Evolutionary conservation across 2,888 invertebrate genomes (phyloP).

Genomic region (Parapristionchus giblindavisi): DNA sequence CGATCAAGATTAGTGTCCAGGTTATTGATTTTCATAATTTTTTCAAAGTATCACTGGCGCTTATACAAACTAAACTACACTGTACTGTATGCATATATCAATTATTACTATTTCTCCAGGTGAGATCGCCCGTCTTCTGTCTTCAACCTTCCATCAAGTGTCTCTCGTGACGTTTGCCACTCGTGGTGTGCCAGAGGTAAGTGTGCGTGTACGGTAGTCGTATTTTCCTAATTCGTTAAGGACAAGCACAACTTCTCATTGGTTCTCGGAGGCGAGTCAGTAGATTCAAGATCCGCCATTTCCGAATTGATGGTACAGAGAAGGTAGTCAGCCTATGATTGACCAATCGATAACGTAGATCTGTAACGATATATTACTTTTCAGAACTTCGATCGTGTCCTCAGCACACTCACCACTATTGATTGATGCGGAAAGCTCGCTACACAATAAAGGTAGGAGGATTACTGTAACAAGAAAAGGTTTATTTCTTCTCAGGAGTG

Average conservation of each 20-base stretch:
- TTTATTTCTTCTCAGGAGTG: not conserved
- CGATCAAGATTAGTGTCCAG: not conserved
- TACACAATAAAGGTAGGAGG: not conserved
- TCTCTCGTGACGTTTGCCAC: slow-evolving; percentile 25
- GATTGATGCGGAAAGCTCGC: slow-evolving; percentile 20
- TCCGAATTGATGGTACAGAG: slow-evolving; percentile 22
- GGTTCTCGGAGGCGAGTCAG: slow-evolving; percentile 43
- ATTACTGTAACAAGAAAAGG: too few species aligned
- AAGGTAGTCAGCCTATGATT: too few species aligned
- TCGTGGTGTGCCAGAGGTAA: slow-evolving; percentile 25
- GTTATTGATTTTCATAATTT: not conserved
- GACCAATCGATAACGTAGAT: not conserved
- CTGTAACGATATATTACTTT: too few species aligned
- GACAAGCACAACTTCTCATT: slow-evolving; percentile 47
- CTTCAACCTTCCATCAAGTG: slow-evolving; percentile 17
- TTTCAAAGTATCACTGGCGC: not conserved
- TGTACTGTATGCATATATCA: not conserved
- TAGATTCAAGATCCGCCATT: slow-evolving; percentile 39
- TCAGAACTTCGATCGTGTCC: slow-evolving; percentile 20
- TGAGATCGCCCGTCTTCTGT: slow-evolving; percentile 14
- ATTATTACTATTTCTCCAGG: slow-evolving; percentile 5
- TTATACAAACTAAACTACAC: not conserved
- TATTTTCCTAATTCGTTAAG: slow-evolving; percentile 31
- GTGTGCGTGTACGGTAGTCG: not conserved
- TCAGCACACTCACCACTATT: slow-evolving; percentile 19